Evolutionary conservation across 64 coral and sea anemone genomes (phyloP), one percentile per base, ranked within the genome.

Genomic region (Pachyseris speciosa): DNA sequence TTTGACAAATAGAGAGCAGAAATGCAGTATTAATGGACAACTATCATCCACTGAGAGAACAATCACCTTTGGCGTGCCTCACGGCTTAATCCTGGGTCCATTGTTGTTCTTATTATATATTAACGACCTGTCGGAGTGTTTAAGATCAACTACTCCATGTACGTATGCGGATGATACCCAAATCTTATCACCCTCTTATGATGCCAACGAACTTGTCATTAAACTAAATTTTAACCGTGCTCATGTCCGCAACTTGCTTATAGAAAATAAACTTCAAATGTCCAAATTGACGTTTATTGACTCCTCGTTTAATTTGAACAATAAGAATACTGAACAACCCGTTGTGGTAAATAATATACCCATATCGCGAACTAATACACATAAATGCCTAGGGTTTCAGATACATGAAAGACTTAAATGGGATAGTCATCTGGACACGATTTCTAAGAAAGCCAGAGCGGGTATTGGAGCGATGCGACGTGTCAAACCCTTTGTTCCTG

Each of bases 251-350:
- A 59, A 72, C 17, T 74, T 67, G 85, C 67, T 87, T 20, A 73
- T 36, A 37, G 65, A 67, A 10, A 87, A 87, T 53, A 87, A 55
- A 73, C 85, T 87, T 42, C 49, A 26, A 1, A 20, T 65, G 39
- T 71, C 84, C 7, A 71, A 87, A 47, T 60, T 31, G 24, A 72
- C 74, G 67, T 63, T 87, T 20, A 12, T 87, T 20, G 68, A 67
- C 29, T 55, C 67, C 22, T 24, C 45, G 12, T 57, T 20, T 55
- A 83, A 83, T 26, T 65, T 83, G 29, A 55, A 48, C 37, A 58
- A 58, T 19, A 58, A 58, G 53, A 58, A 58, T 19, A 58, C 12
- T 19, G 53, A 58, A 22, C 53, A 58, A 58, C 12, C 53, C 17
- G 53, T 58, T 58, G 53, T 19, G 53, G 53, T 58, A 58, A 58